phyloP scores from a whole-genome alignment of 2,797 vertebrate genomes.

The Melanotaenia boesemani region DNA sequence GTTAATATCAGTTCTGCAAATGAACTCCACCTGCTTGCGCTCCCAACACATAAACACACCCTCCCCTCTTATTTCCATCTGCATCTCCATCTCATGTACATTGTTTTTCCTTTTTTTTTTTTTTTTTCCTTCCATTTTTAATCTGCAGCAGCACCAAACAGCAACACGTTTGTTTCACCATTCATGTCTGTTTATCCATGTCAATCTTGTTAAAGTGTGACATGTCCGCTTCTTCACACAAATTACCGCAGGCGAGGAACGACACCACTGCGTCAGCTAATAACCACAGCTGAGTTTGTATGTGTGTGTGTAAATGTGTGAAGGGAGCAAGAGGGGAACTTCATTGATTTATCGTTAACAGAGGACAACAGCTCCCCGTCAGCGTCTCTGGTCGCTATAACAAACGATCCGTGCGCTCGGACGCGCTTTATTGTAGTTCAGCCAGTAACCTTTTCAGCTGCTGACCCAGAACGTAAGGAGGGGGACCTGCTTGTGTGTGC shows the following conservation, averaged over 20 bases:
- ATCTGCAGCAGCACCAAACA: conserved; percentile 52
- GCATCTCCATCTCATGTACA: conserved; percentile 19
- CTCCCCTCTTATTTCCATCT: conserved; percentile 36
- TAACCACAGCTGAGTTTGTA: conserved; percentile 57
- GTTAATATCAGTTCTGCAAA: conserved; percentile 69
- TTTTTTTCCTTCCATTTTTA: conserved; percentile 5
- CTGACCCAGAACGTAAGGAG: conserved; percentile 91
- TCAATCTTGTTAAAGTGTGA: conserved; percentile 83
- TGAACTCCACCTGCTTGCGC: conserved; percentile 73
- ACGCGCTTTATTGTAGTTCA: conserved; percentile 92
- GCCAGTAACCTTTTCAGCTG: conserved; percentile 96
- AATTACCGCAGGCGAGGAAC: conserved; percentile 73
- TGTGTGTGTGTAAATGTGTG: conserved; percentile 35
- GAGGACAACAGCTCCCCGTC: conserved; percentile 85
- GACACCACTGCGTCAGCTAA: conserved; percentile 70
- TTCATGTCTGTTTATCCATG: conserved; percentile 70
- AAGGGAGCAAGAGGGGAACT: conserved; percentile 68
- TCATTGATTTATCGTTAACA: conserved; percentile 86
- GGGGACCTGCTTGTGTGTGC: conserved; percentile 46
- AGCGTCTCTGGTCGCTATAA: conserved; percentile 84
- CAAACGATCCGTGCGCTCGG: conserved; percentile 92
- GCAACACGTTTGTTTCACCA: conserved; percentile 48
- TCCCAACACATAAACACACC: conserved; percentile 43
- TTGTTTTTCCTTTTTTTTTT: conserved; percentile 6
- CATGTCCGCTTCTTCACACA: conserved; percentile 80